Conservation (phyloP, 2,113 vertebrate species). For the Chlorodrepanis virens region DNA sequence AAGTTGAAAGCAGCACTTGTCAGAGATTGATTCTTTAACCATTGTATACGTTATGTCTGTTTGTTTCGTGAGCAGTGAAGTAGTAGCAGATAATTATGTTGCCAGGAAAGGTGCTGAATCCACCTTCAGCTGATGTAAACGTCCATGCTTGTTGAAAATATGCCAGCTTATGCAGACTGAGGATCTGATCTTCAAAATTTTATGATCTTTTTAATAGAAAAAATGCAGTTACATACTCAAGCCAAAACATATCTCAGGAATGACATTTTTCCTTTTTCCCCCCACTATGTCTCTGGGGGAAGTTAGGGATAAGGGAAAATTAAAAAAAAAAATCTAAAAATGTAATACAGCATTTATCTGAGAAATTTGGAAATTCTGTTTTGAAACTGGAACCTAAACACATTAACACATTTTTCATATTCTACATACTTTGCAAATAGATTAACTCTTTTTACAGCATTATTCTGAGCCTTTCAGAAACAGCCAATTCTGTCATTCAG, state of each 20-base stretch:
- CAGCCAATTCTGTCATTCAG: not conserved
- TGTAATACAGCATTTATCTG: fast-evolving
- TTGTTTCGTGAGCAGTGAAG: not conserved
- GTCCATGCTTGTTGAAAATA: not conserved
- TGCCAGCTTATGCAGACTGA: not conserved
- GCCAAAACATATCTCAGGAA: not conserved
- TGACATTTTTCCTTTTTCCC: fast-evolving
- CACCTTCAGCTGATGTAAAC: not conserved
- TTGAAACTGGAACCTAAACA: not conserved
- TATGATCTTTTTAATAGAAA: not conserved
- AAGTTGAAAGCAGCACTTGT: not conserved
- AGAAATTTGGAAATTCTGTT: not conserved
- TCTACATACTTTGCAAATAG: not conserved
- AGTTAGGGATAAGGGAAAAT: not conserved
- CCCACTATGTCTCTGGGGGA: fast-evolving
- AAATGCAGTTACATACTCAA: not conserved
- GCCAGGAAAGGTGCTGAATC: not conserved
- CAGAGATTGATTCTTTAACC: not conserved
- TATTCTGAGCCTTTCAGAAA: not conserved
- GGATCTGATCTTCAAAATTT: not conserved
- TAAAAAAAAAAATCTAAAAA: not conserved
- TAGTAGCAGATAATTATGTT: not conserved
- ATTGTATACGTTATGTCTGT: not conserved
- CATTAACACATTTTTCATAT: not conserved
- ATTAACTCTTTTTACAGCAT: not conserved